phyloP scores from a whole-genome alignment of 2,888 invertebrate genomes.

The Tachina grossa region DNA sequence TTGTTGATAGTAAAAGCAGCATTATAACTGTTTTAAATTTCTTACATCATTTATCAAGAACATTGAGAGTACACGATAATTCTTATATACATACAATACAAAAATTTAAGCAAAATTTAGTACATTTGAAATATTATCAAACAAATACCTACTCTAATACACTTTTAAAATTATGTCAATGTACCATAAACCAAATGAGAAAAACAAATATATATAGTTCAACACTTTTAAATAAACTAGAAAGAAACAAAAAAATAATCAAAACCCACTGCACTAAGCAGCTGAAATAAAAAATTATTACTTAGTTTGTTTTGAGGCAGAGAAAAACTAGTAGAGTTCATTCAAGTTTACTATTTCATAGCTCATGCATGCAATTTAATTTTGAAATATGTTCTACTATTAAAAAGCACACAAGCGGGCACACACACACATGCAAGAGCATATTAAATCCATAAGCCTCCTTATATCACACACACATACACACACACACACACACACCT shows the following conservation, averaged over 20 bases:
- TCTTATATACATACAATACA: no score
- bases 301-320: conserved; percentile 33
- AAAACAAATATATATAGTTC: not conserved
- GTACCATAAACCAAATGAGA: conserved; percentile 16
- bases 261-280: conserved; percentile 15
- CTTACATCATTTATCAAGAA: no score
- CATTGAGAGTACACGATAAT: no score
- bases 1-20: no score
- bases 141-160: not conserved
- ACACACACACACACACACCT: conserved; percentile 23
- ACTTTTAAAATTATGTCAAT: conserved; percentile 34
- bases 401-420: conserved; percentile 1
- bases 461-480: not conserved
- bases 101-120: no score
- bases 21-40: no score
- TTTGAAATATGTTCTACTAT: conserved; percentile 33
- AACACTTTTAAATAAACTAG: not conserved
- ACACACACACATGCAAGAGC: conserved; percentile 10
- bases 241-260: conserved; percentile 11
- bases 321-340: conserved; percentile 45
- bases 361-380: conserved; percentile 54
- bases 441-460: not conserved
- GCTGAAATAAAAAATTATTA: conserved; percentile 40
- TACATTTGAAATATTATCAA: not conserved
- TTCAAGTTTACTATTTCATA: conserved; percentile 65